Evolutionary conservation across 2,113 vertebrate species (phyloP), one percentile per base, ranked within the genome.

Genomic region (Solea senegalensis): DNA sequence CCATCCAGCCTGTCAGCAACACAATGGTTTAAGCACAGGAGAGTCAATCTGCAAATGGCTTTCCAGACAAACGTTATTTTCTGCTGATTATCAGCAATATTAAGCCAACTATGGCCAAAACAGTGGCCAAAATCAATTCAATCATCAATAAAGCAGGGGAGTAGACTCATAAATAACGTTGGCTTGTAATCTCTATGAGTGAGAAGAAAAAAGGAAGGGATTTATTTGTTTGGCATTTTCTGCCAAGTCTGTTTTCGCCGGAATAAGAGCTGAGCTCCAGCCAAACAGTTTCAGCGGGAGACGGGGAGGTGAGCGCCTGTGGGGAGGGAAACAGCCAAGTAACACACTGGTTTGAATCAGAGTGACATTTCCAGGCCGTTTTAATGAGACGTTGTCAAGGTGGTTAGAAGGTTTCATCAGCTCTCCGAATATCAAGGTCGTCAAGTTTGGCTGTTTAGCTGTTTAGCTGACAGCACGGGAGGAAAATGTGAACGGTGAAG

Each of bases 341-440:
- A 54, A 51, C 5, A 12, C 66, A 63, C 49, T 40, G 41, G 65
- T 72, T 73, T 60, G 69, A 69, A 76, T 69, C 69, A 34, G 81
- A 79, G 74, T 76, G 79, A 76, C 88, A 77, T 81, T 78, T 88
- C 63, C 28, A 4, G 81, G 81, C 43, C 34, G 11, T 70, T 82
- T 79, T 69, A 80, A 75, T 65, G 27, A 43, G 41, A 55, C 39
- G 78, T 62, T 76, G 76, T 79, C 79, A 72, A 68, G 55, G 72
- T 67, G 51, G 65, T 83, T 61, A 55, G 64, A 64, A 51, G 60
- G 76, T 71, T 80, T 76, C 72, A 59, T 71, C 56, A 16, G 69
- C 60, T 61, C 58, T 74, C 49, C 49, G 69, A 72, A 76, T 51
- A 72, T 56, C 69, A 48, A 81, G 72, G 72, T 79, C 57, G 51